Evolutionary conservation across 1,140 invertebrate genomes (phyloP).

Genomic region (Dendrolimus kikuchii): DNA sequence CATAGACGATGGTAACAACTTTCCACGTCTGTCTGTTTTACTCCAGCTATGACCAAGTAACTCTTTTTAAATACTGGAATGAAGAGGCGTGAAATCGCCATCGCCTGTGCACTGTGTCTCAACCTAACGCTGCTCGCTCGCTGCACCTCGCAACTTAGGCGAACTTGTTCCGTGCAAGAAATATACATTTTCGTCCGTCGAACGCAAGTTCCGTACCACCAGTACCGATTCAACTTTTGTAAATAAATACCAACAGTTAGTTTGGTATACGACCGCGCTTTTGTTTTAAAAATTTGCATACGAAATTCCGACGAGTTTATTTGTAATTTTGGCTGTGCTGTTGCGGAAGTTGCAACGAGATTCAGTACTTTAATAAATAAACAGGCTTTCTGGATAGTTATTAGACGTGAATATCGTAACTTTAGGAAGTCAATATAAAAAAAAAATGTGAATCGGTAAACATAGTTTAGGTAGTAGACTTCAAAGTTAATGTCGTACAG

Average conservation of each 20-base stretch:
- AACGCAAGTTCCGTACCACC: constrained; percentile 40
- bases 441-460: no score
- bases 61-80: neutral
- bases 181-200: constrained; percentile 54
- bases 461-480: no score
- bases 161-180: constrained; percentile 52
- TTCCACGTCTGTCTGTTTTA: no score
- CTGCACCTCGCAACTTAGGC: constrained; percentile 48
- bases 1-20: no score
- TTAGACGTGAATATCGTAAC: no score
- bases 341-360: no score
- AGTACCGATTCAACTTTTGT: constrained; percentile 44
- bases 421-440: no score
- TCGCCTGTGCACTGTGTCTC: constrained; percentile 2
- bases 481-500: no score
- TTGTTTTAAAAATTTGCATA: constrained; percentile 1
- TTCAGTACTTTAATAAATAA: no score
- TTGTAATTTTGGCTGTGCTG: no score
- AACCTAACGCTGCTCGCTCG: constrained; percentile 17
- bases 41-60: neutral
- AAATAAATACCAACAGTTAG: constrained; percentile 38
- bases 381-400: no score
- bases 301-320: no score
- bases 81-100: constrained; percentile 4
- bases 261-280: constrained; percentile 1